Conservation (phyloP, 2,113 vertebrate species). For the Maccullochella peelii region DNA sequence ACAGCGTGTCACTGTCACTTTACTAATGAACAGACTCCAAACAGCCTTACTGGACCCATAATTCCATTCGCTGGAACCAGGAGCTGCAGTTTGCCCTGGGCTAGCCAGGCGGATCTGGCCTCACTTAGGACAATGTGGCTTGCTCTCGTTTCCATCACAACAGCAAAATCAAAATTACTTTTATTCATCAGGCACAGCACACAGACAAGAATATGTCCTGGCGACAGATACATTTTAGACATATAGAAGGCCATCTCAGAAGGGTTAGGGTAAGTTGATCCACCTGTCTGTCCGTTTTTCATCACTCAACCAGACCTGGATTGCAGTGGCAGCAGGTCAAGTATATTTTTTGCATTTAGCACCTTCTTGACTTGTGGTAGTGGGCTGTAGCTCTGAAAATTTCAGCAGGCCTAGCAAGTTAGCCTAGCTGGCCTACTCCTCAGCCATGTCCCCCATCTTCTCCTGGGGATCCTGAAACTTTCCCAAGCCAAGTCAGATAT, state of each 20-base stretch:
- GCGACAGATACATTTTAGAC: background rate
- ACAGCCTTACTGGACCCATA: conserved; percentile 19
- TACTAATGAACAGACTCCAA: conserved; percentile 31
- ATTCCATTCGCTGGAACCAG: conserved; percentile 24
- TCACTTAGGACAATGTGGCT: background rate
- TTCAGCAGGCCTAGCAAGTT: background rate
- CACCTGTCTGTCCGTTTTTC: background rate
- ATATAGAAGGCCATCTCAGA: background rate
- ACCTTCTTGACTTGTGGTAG: background rate
- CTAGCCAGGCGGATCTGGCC: conserved; percentile 15
- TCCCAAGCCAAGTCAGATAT: background rate
- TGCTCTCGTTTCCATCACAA: background rate
- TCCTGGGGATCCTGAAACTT: background rate
- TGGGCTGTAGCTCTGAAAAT: background rate
- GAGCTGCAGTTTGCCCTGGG: conserved; percentile 18
- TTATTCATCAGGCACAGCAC: background rate
- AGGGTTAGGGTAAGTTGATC: background rate
- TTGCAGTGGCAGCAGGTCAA: background rate
- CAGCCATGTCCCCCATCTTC: background rate
- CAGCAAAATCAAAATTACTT: background rate
- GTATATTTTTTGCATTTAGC: background rate
- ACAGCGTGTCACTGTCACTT: background rate
- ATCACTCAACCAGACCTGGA: too few species aligned
- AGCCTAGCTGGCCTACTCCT: background rate
- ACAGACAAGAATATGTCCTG: background rate